These are phyloP conservation scores for Cichladusa arquata DNA, from an alignment of 2,113 vertebrate genomes.

Conservation along the genomic window DNA sequence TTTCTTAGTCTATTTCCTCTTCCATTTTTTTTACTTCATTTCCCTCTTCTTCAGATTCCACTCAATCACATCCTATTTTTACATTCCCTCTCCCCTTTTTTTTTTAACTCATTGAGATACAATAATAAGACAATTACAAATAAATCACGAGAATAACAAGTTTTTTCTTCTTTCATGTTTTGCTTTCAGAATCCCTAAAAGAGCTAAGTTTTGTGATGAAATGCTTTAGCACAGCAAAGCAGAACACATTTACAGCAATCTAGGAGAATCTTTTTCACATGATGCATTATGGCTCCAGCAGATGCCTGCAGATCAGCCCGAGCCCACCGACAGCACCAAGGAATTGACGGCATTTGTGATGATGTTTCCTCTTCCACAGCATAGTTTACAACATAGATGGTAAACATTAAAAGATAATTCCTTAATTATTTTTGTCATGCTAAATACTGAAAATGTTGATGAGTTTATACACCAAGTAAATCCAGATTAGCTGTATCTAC, in stretches of 20 bases:
- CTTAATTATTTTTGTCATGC: neutral
- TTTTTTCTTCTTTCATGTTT: neutral
- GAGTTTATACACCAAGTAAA: neutral
- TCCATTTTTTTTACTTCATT: neutral
- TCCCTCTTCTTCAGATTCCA: neutral
- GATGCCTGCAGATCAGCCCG: neutral
- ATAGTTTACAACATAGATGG: neutral
- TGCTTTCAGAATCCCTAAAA: neutral
- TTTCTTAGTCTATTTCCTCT: neutral
- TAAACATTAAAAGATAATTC: neutral
- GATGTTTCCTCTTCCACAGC: neutral
- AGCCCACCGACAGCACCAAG: neutral
- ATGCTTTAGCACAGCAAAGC: neutral
- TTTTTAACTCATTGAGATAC: neutral
- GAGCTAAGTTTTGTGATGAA: neutral
- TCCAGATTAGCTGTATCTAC: neutral
- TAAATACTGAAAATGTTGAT: neutral
- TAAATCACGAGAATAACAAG: neutral
- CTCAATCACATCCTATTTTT: neutral
- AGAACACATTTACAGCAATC: neutral
- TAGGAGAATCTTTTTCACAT: neutral
- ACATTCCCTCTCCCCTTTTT: neutral
- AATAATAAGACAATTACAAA: neutral
- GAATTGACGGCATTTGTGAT: neutral
- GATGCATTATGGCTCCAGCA: accelerated